phyloP scores from a whole-genome alignment of 2,888 invertebrate species.

The Dolichomitus sp. region DNA sequence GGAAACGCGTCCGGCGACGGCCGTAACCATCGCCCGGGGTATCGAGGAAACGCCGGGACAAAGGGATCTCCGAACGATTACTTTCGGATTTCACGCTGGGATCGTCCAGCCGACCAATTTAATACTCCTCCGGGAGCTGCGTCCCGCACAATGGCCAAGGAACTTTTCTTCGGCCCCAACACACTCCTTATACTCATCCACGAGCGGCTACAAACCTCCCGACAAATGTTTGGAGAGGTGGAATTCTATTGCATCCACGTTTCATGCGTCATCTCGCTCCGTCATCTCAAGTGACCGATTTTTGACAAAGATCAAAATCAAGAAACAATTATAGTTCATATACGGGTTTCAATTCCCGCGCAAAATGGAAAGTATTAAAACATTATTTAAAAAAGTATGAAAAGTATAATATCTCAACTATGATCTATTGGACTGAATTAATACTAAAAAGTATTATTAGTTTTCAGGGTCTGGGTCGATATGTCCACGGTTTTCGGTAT shows the following conservation, averaged over 20 bases:
- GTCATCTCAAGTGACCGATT: conserved; percentile 19
- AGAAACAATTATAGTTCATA: conserved; percentile 1
- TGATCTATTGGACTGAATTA: no score
- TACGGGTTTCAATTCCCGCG: no score
- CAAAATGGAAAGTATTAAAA: no score
- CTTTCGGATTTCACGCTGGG: conserved; percentile 79
- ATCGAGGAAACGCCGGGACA: conserved; percentile 75
- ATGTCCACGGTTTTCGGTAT: no score
- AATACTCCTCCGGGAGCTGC: conserved; percentile 68
- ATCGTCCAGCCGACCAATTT: conserved; percentile 71
- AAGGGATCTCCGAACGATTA: conserved; percentile 75
- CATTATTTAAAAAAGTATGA: no score
- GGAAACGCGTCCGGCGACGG: conserved; percentile 69
- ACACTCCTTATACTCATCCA: conserved; percentile 2
- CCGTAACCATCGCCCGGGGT: conserved; percentile 63
- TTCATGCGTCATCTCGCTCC: conserved; percentile 30
- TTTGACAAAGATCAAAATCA: conserved; percentile 1
- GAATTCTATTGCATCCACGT: conserved; percentile 2
- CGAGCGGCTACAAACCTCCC: conserved; percentile 7
- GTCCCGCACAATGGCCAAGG: conserved; percentile 54
- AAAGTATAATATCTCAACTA: no score
- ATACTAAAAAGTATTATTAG: no score
- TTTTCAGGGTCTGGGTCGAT: no score
- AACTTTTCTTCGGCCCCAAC: conserved; percentile 61
- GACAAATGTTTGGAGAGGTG: conserved; percentile 46